Evolutionary conservation across 2,888 invertebrate genomes (phyloP), one percentile per base, ranked within the genome.

Genomic region (Chrysomela aeneicollis): DNA sequence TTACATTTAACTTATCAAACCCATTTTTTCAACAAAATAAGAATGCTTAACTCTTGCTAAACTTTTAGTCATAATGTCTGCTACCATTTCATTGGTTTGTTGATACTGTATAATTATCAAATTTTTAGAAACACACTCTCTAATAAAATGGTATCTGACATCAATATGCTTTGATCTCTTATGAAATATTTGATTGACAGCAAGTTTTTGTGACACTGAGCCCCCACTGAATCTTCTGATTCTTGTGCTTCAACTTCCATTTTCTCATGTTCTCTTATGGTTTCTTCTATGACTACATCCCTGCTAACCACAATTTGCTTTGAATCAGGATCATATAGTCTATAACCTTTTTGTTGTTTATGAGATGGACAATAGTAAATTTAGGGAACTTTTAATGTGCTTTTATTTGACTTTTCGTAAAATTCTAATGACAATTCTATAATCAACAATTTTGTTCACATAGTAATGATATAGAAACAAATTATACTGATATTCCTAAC

Each of bases 271-370:
- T 66, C 35, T 53, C 22, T 19, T 30, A 49, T 49, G 47, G 61
- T 46, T 63, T 63, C 61, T 55, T 55, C 57, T 30, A 63, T 63
- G 21, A 59, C 12, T 59, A 51, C 35, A 53, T 59, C 52, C 21
- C 52, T 46, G 26, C 26, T 60, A 17, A 30, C 53, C 26, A 52
- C 55, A 35, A 55, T 61, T 55, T 62, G 58, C 19, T 58, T 35
- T 67, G 17, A 19, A 17, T n/a, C 37, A 1, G 69, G 67, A 59
- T 69, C 64, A 42, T 63, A 67, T n/a, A 68, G 30, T 61, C 70
- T 61, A 18, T 71, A 68, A 9, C 63, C 65, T 46, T 70, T n/a
- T n/a, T n/a, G n/a, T n/a, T n/a, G n/a, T n/a, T n/a, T n/a, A n/a
- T n/a, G n/a, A n/a, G n/a, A n/a, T n/a, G n/a, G n/a, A n/a, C n/a